Evolutionary conservation across 2,888 invertebrate species (phyloP).

Genomic region (Hypselothyrea guttata): DNA sequence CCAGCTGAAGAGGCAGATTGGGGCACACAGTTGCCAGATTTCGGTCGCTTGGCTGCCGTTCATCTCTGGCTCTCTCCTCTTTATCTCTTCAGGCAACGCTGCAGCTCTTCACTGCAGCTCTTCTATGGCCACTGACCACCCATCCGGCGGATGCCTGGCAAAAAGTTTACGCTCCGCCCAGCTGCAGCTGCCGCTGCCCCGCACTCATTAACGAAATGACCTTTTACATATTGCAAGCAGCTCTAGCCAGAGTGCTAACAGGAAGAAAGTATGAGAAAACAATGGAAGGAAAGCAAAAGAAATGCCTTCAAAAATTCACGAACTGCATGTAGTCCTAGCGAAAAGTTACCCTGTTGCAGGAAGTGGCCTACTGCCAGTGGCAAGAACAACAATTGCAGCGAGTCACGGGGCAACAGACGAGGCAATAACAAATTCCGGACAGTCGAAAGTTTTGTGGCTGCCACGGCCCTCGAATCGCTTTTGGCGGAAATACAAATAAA

Average conservation of each 20-base stretch:
- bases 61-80: conserved; percentile 27
- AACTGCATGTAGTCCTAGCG: conserved; percentile 55
- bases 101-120: conserved; percentile 8
- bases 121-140: conserved; percentile 38
- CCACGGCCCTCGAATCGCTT: conserved; percentile 61
- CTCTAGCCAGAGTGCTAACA: conserved; percentile 5
- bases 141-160: conserved; percentile 65
- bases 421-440: conserved; percentile 32
- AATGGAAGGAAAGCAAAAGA: conserved; percentile 43
- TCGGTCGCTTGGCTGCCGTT: conserved; percentile 25
- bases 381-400: conserved; percentile 20
- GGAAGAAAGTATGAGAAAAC: conserved; percentile 1
- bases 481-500: conserved; percentile 72
- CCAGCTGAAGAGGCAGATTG: conserved; percentile 25
- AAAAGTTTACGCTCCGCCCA: conserved; percentile 53
- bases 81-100: conserved; percentile 20
- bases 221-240: conserved; percentile 71
- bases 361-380: conserved; percentile 71
- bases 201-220: conserved; percentile 80
- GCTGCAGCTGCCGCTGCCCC: conserved; percentile 21
- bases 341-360: conserved; percentile 50
- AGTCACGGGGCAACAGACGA: background rate
- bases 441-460: conserved; percentile 66
- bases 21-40: conserved; percentile 21
- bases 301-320: conserved; percentile 73